Conservation (phyloP, 2,113 vertebrate genomes). For the Ochotona princeps region DNA sequence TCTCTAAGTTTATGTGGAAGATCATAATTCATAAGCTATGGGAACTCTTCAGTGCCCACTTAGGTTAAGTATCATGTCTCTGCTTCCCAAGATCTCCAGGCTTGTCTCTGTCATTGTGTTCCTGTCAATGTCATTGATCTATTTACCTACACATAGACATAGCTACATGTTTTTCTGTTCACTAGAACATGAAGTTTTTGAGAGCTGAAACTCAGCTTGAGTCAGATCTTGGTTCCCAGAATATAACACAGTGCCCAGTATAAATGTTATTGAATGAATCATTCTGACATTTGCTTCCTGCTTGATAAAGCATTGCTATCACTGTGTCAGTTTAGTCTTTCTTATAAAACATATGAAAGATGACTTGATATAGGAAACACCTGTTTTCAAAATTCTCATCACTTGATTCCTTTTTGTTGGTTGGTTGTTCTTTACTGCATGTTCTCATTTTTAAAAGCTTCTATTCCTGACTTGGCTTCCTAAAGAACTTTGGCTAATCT, state of each 20-base stretch:
- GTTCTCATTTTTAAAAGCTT: not conserved
- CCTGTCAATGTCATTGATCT: not conserved
- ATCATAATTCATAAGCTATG: not conserved
- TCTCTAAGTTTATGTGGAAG: not conserved
- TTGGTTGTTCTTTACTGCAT: not conserved
- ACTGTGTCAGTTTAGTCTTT: not conserved
- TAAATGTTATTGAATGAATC: not conserved
- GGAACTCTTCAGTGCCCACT: not conserved
- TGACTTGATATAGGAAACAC: not conserved
- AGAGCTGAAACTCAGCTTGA: not conserved
- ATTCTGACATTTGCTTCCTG: not conserved
- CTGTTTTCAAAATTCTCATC: not conserved
- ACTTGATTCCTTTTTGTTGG: not conserved
- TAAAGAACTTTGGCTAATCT: not conserved
- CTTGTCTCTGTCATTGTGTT: not conserved
- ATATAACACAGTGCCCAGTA: not conserved
- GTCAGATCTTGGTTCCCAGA: not conserved
- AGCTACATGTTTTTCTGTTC: not conserved
- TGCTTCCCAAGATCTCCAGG: not conserved
- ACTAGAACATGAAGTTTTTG: not conserved
- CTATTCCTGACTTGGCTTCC: not conserved
- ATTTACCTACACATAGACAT: not conserved
- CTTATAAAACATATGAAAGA: not conserved
- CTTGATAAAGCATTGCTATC: not conserved
- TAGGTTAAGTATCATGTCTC: not conserved